phyloP scores from a whole-genome alignment of 2,797 vertebrate genomes.

The Cossypha dichroa region DNA sequence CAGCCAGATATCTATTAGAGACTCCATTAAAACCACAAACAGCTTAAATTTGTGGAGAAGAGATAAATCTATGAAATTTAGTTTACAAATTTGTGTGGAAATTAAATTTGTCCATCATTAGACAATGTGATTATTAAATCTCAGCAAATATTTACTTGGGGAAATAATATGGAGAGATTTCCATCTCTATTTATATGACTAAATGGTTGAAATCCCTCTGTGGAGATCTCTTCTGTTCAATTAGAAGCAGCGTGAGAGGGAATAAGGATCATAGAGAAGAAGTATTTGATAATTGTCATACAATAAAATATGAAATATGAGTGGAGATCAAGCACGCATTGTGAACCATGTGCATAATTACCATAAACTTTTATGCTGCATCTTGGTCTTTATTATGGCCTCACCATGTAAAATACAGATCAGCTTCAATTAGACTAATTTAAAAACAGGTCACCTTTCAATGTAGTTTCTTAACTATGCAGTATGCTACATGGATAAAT shows the following conservation, averaged over 20 bases:
- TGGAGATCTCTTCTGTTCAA: not conserved
- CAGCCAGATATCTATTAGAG: not conserved
- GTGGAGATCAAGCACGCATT: not conserved
- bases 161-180: not conserved
- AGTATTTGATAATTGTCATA: not conserved
- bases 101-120: not conserved
- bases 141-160: constrained; percentile 20
- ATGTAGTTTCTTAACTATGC: rapidly evolving
- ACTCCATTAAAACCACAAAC: not conserved
- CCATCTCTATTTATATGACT: not conserved
- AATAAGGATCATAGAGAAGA: constrained; percentile 7
- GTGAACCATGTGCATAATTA: constrained; percentile 25
- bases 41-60: not conserved
- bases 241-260: not conserved
- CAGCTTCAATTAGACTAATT: not conserved
- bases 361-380: constrained; percentile 44
- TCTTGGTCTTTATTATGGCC: constrained; percentile 19
- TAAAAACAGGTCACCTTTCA: not conserved
- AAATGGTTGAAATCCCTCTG: not conserved
- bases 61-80: not conserved
- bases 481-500: not conserved
- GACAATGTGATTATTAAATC: not conserved
- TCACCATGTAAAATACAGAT: not conserved
- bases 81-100: not conserved
- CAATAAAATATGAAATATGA: constrained; percentile 43